Percentiles rank a stretch among this genome's conserved stretches.
Conservation (phyloP, 2,113 vertebrate species). For the Mesitornis unicolor region DNA sequence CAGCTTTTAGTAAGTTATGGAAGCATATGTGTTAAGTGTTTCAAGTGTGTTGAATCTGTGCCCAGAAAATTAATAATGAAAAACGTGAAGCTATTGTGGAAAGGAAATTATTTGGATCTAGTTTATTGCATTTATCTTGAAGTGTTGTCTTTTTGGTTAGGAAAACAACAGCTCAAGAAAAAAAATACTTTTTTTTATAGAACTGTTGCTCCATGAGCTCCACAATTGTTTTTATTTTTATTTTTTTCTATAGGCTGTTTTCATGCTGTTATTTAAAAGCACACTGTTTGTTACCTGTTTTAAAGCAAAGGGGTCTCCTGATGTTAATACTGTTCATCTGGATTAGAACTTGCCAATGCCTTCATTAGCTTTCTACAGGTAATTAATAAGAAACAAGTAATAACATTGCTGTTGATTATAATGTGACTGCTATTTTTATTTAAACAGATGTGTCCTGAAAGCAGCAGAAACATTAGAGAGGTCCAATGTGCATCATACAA, state of each 20-base stretch:
- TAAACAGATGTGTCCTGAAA: constrained; percentile 84
- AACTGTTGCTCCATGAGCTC: not conserved
- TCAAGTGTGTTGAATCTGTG: not conserved
- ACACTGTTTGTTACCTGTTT: not conserved
- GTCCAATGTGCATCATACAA: constrained; percentile 93
- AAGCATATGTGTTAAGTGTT: not conserved
- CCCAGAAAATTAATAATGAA: constrained; percentile 19
- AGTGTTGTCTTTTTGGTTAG: not conserved
- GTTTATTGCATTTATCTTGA: not conserved
- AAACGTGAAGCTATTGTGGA: not conserved
- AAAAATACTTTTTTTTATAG: not conserved
- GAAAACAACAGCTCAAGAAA: not conserved
- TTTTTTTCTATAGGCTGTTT: not conserved
- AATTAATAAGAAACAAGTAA: not conserved
- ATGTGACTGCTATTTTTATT: not conserved
- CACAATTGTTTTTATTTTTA: not conserved
- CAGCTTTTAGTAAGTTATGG: not conserved
- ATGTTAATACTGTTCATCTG: not conserved
- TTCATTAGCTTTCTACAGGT: not conserved
- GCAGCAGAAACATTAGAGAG: constrained; percentile 85
- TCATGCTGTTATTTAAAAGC: not conserved
- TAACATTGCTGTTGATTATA: not conserved
- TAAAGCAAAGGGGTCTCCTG: not conserved
- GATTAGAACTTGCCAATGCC: not conserved
- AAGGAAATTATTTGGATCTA: not conserved